Evolutionary conservation across 1,140 invertebrate species (phyloP).

Genomic region (Hyles vespertilio): DNA sequence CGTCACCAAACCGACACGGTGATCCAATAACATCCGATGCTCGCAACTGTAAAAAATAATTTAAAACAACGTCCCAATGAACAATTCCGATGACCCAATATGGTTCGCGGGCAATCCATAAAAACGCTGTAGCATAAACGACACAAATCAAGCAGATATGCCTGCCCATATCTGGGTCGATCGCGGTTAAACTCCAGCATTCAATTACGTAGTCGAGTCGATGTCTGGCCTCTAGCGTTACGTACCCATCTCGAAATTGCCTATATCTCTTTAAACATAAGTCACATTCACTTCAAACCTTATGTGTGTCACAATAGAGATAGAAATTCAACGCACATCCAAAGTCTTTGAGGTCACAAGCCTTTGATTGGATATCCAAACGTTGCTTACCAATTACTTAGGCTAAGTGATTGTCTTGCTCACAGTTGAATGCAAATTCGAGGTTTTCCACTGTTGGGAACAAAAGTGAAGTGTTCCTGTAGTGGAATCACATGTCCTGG

Average conservation of each 20-base stretch:
- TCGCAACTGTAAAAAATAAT: no score
- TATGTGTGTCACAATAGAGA: constrained; percentile 8
- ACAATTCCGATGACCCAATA: no score
- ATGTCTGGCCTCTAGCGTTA: constrained; percentile 50
- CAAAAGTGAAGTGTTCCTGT: no score
- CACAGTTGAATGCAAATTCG: constrained; percentile 20
- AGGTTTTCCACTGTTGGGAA: constrained; percentile 1
- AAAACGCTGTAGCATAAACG: constrained; percentile 10
- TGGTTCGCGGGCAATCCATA: constrained; percentile 6
- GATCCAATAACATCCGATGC: no score
- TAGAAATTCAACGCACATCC: constrained; percentile 2
- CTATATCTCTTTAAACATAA: constrained; percentile 27
- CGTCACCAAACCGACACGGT: no score
- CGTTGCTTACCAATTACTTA: constrained; percentile 62
- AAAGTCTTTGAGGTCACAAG: constrained; percentile 27
- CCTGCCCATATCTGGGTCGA: constrained; percentile 45
- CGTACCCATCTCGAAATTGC: constrained; percentile 47
- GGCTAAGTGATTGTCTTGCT: constrained; percentile 57
- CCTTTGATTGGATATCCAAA: constrained; percentile 54
- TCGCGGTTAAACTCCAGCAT: constrained; percentile 41
- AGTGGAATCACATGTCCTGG: no score
- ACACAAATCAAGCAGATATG: constrained; percentile 18
- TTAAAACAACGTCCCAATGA: no score
- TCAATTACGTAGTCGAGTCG: constrained; percentile 56
- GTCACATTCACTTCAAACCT: constrained; percentile 12